phyloP scores from a whole-genome alignment of 2,797 vertebrate species.

The Hipposideros larvatus region DNA sequence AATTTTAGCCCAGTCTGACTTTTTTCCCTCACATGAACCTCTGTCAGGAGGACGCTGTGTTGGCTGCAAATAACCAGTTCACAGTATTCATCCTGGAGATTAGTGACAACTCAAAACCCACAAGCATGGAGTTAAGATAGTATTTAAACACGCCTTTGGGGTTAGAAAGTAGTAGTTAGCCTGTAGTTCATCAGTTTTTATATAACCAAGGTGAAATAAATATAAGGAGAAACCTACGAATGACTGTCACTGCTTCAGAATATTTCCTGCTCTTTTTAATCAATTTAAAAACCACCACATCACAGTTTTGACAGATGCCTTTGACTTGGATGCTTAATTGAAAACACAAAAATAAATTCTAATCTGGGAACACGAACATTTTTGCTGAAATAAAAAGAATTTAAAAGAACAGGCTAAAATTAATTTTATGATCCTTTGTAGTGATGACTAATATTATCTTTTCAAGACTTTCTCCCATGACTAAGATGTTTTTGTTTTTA shows the following conservation, averaged over 20 bases:
- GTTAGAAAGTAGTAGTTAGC: constrained; percentile 27
- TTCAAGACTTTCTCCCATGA: constrained; percentile 7
- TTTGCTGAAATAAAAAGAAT: constrained; percentile 39
- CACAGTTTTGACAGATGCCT: constrained; percentile 44
- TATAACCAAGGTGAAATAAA: constrained; percentile 67
- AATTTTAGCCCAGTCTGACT: constrained; percentile 29
- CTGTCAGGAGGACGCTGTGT: constrained; percentile 62
- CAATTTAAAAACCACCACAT: constrained; percentile 57
- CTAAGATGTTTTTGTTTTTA: neutral
- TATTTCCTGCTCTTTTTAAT: constrained; percentile 67
- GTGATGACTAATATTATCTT: constrained; percentile 42
- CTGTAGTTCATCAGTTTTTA: constrained; percentile 64
- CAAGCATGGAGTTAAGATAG: constrained; percentile 59
- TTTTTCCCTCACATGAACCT: constrained; percentile 72
- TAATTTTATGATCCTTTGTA: neutral
- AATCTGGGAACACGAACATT: constrained; percentile 7
- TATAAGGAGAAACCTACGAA: constrained; percentile 44
- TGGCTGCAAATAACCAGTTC: constrained; percentile 51
- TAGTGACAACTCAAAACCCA: constrained; percentile 72
- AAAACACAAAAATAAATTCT: constrained; percentile 68
- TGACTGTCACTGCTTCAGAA: neutral
- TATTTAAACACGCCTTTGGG: constrained; percentile 43
- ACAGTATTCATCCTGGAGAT: constrained; percentile 64
- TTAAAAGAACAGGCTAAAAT: neutral
- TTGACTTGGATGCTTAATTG: constrained; percentile 7